These are phyloP conservation scores for Xestia xanthographa DNA, from an alignment of 2,888 invertebrate species.

Conservation along the genomic window DNA sequence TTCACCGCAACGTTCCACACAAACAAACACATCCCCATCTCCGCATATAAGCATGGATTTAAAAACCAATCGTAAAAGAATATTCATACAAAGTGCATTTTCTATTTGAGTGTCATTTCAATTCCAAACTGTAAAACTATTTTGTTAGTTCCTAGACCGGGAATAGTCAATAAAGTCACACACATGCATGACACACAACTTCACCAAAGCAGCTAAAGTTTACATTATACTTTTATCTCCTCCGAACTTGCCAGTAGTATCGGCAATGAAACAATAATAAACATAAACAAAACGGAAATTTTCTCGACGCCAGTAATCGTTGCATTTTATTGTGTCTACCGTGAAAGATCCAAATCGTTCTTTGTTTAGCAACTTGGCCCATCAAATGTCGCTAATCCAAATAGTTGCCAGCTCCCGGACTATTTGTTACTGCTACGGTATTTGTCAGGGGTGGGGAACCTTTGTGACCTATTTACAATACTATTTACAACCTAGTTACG, in stretches of 20 bases:
- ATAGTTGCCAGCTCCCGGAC: slow-evolving; percentile 42
- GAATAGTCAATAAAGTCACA: not conserved
- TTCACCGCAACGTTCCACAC: not conserved
- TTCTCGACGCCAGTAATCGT: slow-evolving; percentile 45
- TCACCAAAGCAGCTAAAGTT: slow-evolving; percentile 8
- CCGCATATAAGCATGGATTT: not conserved
- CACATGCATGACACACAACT: slow-evolving; percentile 8
- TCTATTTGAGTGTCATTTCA: slow-evolving; percentile 1
- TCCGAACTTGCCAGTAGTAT: slow-evolving; percentile 32
- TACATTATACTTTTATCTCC: slow-evolving; percentile 40
- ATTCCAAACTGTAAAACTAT: slow-evolving; percentile 20
- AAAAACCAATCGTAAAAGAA: slow-evolving; percentile 18
- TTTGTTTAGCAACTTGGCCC: slow-evolving; percentile 56
- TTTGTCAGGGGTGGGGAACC: slow-evolving; percentile 21
- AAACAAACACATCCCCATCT: not conserved
- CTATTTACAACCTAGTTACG: too few species aligned
- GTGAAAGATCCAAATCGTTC: slow-evolving; percentile 53
- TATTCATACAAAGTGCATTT: not conserved
- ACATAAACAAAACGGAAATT: slow-evolving; percentile 50
- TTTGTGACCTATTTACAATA: not conserved
- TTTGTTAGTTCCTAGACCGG: slow-evolving; percentile 2
- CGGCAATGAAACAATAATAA: slow-evolving; percentile 49
- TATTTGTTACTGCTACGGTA: slow-evolving; percentile 48
- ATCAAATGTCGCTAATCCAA: slow-evolving; percentile 55
- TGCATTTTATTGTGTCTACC: slow-evolving; percentile 60